Evolutionary conservation across 2,113 vertebrate genomes (phyloP), one percentile per base, ranked within the genome.

Genomic region (Sprattus sprattus): DNA sequence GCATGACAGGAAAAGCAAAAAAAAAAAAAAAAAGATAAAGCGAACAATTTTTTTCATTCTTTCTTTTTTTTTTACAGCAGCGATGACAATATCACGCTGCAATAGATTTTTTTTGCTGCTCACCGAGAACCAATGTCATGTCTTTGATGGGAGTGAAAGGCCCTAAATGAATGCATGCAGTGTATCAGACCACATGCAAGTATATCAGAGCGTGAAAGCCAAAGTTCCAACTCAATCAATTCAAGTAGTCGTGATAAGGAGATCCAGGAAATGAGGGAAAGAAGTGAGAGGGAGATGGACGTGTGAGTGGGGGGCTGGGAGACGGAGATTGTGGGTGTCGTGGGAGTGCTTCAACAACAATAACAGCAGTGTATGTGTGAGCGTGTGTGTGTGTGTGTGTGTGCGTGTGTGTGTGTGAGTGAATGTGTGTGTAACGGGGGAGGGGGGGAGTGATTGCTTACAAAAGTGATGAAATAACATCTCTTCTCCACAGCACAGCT

Each of bases 381-480:
- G 89, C 45, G 49, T 82, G 87, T 83, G 84, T 85, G 87, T 89
- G 86, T 89, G 85, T 85, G 85, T 89, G 90, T 39, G 60, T n/a
- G 81, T 85, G 89, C 85, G 91, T 88, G 91, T 87, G 88, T 87
- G 85, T 50, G 85, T 57, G 89, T 85, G 91, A 87, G 91, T 87
- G 89, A 86, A 83, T 49, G 85, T 78, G 90, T 93, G 92, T 89
- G 92, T 91, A 91, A 92, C n/a, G 82, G 80, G 64, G 28, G 85
- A 78, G 91, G 92, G 92, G 93, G 93, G 93, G 91, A 39, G 90
- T 93, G 93, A 92, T 92, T 91, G 92, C 92, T 95, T 91, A 93
- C 89, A 92, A 91, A 94, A 95, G 94, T 95, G 94, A 94, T 94
- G 92, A 95, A 95, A 95, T 95, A 92, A 95, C 94, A 93, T 95